Base-by-base conservation (phyloP, 35 echinoderm and acorn worm species). In the Chiridota heheva region DNA sequence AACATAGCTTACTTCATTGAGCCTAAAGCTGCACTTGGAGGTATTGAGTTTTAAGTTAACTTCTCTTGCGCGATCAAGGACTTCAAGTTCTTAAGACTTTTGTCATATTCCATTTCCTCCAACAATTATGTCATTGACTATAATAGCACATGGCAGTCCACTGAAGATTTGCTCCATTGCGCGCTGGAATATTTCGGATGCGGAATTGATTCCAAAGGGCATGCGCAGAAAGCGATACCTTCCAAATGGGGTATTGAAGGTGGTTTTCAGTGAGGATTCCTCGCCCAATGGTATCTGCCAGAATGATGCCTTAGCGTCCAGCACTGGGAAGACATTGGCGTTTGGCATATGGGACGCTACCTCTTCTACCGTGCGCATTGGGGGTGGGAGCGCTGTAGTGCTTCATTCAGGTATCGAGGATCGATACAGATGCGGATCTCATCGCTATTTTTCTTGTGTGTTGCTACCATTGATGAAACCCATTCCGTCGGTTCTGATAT, bases 401-500 rank as follows among this genome's bases (percentile, higher is more conserved):
- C 86, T 24, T 42, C 5, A 47, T 88, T 88, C 4, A 88, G 65
- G 40, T 88, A 63, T 34, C 73, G 47, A 0, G 62, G 76, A 49
- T 72, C 76, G 2, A 88, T 88, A 36, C 86, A 88, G 13, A 81
- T 28, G 31, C 76, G 62, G n/a, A 80, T 81, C 41, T 80, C 75
- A 34, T 70, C 38, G 24, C 35, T 46, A 20, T 12, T 47, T 70
- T 87, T 88, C 42, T 70, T 80, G 16, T 59, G 63, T 40, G 86
- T 60, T 30, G 74, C 76, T 25, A 88, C 76, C 76, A 88, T 88
- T 29, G 86, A 81, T 2, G 86, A 80, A 34, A 88, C 64, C 45
- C 76, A 80, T 31, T 79, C 75, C 25, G 86, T 81, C 20, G 86
- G 68, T 38, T 81, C 67, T 1, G 7, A 37, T 37, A 56, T 29